These are phyloP conservation scores for Amblyraja radiata DNA, from an alignment of 2,797 vertebrate genomes.

Conservation along the genomic window DNA sequence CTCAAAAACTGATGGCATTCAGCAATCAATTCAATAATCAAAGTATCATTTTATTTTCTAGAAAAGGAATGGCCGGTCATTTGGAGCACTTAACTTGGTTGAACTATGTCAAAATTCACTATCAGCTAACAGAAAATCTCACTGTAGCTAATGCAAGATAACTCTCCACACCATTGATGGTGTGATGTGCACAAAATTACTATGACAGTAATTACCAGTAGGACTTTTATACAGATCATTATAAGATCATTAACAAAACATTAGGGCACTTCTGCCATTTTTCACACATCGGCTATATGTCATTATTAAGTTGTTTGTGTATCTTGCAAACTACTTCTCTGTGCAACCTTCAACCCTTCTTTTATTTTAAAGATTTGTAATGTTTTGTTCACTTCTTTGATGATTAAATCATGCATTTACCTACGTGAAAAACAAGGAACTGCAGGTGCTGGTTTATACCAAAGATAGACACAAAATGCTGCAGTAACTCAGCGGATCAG, in stretches of 20 bases:
- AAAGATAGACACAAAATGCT: no score
- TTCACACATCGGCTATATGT: slow-evolving; percentile 66
- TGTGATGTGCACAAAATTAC: slow-evolving; percentile 47
- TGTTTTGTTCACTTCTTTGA: slow-evolving; percentile 40
- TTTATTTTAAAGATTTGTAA: background rate
- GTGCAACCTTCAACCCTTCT: slow-evolving; percentile 45
- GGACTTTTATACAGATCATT: slow-evolving; percentile 61
- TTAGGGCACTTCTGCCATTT: slow-evolving; percentile 64
- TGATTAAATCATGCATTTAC: background rate
- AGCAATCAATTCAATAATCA: background rate
- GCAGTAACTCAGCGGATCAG: no score
- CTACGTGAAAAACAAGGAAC: no score
- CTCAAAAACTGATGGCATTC: background rate
- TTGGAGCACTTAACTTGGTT: background rate
- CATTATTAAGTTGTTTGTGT: slow-evolving; percentile 57
- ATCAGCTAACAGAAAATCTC: background rate
- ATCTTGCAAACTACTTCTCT: slow-evolving; percentile 53
- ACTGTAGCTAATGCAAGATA: background rate
- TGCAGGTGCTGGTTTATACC: no score
- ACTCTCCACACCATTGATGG: background rate
- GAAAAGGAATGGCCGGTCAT: background rate
- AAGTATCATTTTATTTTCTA: background rate
- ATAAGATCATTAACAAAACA: slow-evolving; percentile 63
- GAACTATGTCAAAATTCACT: background rate
- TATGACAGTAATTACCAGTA: slow-evolving; percentile 61